Evolutionary conservation across 2,113 vertebrate genomes (phyloP).

Genomic region (Muntiacus muntjak): DNA sequence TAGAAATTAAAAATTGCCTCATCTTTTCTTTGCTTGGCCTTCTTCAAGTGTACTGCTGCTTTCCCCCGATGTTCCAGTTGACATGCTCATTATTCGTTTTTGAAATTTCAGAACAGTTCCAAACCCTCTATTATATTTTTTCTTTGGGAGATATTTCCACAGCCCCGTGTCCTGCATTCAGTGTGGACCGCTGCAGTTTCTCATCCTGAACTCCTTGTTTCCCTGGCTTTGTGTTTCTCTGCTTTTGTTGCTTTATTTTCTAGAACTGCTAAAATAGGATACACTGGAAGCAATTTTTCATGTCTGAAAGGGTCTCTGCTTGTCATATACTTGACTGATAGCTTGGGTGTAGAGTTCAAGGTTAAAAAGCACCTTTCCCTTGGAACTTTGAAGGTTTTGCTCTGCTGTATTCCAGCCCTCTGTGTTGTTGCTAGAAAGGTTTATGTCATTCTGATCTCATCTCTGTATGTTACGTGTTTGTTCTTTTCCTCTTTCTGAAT

Average conservation of each 20-base stretch:
- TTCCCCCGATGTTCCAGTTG: not conserved
- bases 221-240: not conserved
- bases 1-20: not conserved
- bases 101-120: not conserved
- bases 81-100: not conserved
- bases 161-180: not conserved
- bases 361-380: not conserved
- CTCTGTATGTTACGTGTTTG: not conserved
- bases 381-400: not conserved
- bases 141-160: not conserved
- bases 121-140: not conserved
- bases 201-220: not conserved
- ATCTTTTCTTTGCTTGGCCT: not conserved
- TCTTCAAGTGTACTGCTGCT: not conserved
- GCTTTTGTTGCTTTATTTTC: not conserved
- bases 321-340: not conserved
- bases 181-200: not conserved
- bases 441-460: not conserved
- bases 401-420: not conserved
- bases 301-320: not conserved
- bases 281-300: not conserved
- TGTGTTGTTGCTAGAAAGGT: not conserved
- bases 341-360: not conserved
- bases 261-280: not conserved
- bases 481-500: not conserved